These are phyloP conservation scores for Apostichopus japonicus DNA, from an alignment of 35 echinoderm and acorn worm genomes.

Conservation along the genomic window DNA sequence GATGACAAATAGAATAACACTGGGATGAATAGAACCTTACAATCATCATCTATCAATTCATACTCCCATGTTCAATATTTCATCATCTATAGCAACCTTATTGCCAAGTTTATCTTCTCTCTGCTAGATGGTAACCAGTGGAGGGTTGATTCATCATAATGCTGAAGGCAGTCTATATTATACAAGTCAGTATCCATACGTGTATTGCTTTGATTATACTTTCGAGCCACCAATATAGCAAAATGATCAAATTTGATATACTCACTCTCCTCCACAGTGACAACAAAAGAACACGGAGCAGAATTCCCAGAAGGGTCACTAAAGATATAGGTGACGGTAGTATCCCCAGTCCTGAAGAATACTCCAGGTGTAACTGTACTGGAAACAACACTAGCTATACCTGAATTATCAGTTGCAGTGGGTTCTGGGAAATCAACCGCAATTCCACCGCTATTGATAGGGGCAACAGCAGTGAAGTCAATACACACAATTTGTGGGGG, in stretches of 20 bases:
- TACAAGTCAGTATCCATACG: no score
- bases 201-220: not conserved
- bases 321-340: slow-evolving; percentile 25
- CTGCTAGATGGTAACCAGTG: no score
- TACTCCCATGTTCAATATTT: no score
- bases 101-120: no score
- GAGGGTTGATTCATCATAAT: no score
- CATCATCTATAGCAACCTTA: no score
- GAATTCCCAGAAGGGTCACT: slow-evolving; percentile 28
- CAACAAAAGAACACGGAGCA: slow-evolving; percentile 36
- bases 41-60: no score
- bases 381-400: not conserved
- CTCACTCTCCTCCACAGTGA: slow-evolving; percentile 23
- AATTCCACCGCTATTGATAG: slow-evolving; percentile 4
- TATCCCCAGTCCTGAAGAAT: slow-evolving; percentile 5
- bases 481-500: slow-evolving; percentile 5
- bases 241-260: not conserved
- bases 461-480: slow-evolving; percentile 8
- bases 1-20: no score
- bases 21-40: no score
- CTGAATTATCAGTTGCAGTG: slow-evolving; percentile 33
- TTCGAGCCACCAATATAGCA: not conserved
- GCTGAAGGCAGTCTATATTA: no score
- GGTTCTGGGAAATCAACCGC: not conserved
- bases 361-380: slow-evolving; percentile 23